Percentiles rank a stretch among this genome's conserved stretches.
phyloP scores from a whole-genome alignment of 2,113 vertebrate genomes.

The Heteronetta atricapilla region DNA sequence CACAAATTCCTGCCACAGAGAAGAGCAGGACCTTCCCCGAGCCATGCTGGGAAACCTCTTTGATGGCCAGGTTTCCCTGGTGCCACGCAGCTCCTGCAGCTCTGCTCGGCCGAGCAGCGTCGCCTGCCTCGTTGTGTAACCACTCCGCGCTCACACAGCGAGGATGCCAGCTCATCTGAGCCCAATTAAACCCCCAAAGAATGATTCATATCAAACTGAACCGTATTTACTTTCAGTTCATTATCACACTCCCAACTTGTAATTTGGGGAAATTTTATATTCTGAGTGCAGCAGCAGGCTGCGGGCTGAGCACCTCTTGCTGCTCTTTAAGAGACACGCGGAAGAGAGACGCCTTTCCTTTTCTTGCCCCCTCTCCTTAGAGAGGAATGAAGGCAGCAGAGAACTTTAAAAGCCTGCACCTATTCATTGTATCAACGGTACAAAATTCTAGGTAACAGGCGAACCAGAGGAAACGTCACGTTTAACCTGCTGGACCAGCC shows the following conservation, averaged over 20 bases:
- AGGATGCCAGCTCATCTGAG: slow-evolving; percentile 30
- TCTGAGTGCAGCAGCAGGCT: slow-evolving; percentile 54
- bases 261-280: slow-evolving; percentile 69
- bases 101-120: background rate
- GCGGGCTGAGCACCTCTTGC: background rate
- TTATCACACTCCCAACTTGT: slow-evolving; percentile 49
- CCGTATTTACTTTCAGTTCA: slow-evolving; percentile 69
- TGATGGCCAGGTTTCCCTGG: background rate
- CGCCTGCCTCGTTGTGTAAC: background rate
- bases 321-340: background rate
- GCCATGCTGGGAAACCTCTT: background rate
- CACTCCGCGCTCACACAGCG: slow-evolving; percentile 2
- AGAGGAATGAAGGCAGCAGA: slow-evolving; percentile 28
- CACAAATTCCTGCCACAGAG: background rate
- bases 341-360: background rate
- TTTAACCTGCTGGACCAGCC: background rate
- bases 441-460: background rate
- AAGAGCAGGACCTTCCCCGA: background rate
- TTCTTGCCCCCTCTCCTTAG: background rate
- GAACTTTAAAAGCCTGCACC: background rate
- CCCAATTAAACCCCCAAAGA: slow-evolving; percentile 28
- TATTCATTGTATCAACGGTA: background rate
- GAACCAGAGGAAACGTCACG: background rate
- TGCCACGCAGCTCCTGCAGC: background rate
- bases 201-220: slow-evolving; percentile 23